phyloP scores from a whole-genome alignment of 2,888 invertebrate species.

The Eulithis prunata region DNA sequence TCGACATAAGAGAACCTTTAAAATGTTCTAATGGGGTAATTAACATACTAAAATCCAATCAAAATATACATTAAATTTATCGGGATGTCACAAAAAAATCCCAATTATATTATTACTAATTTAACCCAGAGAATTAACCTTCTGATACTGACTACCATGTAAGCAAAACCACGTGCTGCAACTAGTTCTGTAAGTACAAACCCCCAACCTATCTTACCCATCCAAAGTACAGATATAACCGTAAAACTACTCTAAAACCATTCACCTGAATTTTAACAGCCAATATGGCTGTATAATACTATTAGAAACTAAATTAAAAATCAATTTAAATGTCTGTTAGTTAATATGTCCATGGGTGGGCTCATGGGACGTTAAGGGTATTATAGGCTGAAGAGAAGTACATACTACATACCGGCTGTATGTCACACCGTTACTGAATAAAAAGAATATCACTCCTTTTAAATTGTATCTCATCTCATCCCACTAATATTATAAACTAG shows the following conservation, averaged over 20 bases:
- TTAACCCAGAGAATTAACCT: no score
- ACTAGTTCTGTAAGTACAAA: slow-evolving; percentile 10
- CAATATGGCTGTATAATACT: slow-evolving; percentile 4
- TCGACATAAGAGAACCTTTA: no score
- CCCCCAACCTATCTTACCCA: slow-evolving; percentile 2
- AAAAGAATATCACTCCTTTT: no score
- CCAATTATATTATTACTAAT: no score
- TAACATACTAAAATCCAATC: no score
- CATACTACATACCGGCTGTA: slow-evolving; percentile 36
- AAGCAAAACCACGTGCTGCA: background rate
- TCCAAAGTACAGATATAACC: background rate
- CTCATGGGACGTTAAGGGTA: slow-evolving; percentile 51
- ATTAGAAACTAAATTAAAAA: slow-evolving; percentile 45
- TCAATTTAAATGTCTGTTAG: slow-evolving; percentile 44
- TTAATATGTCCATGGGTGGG: slow-evolving; percentile 28
- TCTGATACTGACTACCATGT: background rate
- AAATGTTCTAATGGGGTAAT: no score
- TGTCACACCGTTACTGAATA: slow-evolving; percentile 46
- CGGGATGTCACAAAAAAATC: no score
- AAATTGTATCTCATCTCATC: no score
- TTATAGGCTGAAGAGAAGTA: slow-evolving; percentile 62
- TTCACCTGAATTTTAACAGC: slow-evolving; percentile 9
- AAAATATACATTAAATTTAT: no score
- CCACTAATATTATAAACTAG: no score
- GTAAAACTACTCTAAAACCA: slow-evolving; percentile 4